Conservation (phyloP, 37 sponge, comb jelly and placozoan species). For the Ephydatia muelleri region DNA sequence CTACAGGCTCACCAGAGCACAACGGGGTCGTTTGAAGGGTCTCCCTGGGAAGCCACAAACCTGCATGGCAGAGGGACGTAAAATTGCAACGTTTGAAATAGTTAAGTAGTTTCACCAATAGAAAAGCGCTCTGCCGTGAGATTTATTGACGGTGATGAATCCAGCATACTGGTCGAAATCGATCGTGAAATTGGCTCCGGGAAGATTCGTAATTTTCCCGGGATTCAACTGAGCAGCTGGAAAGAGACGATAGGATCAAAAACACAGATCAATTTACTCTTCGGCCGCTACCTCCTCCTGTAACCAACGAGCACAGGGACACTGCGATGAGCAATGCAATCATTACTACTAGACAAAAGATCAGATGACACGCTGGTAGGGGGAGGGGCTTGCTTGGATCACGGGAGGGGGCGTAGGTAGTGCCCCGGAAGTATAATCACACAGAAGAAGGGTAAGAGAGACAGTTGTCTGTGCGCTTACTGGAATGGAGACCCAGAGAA, state of each 20-base stretch:
- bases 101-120: constrained; percentile 30
- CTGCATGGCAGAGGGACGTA: background rate
- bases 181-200: constrained; percentile 30
- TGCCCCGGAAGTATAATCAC: background rate
- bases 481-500: background rate
- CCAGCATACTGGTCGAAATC: constrained; percentile 46
- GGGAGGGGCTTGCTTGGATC: background rate
- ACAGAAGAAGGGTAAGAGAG: background rate
- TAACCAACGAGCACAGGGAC: background rate
- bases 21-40: constrained; percentile 47
- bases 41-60: constrained; percentile 48
- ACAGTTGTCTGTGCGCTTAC: background rate
- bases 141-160: constrained; percentile 30
- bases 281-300: background rate
- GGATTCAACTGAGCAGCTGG: background rate
- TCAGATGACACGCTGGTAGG: background rate
- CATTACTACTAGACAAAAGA: background rate
- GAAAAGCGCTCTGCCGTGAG: constrained; percentile 34
- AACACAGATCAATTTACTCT: background rate
- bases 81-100: background rate
- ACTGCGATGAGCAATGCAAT: background rate
- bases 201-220: constrained; percentile 34
- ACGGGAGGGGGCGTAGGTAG: background rate
- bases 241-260: background rate
- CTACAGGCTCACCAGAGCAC: constrained; percentile 39